A percentile compares a stretch with the other conserved stretches of the same genome.
Evolutionary conservation across 2,113 vertebrate genomes (phyloP).

Genomic region (Arenaria interpres): DNA sequence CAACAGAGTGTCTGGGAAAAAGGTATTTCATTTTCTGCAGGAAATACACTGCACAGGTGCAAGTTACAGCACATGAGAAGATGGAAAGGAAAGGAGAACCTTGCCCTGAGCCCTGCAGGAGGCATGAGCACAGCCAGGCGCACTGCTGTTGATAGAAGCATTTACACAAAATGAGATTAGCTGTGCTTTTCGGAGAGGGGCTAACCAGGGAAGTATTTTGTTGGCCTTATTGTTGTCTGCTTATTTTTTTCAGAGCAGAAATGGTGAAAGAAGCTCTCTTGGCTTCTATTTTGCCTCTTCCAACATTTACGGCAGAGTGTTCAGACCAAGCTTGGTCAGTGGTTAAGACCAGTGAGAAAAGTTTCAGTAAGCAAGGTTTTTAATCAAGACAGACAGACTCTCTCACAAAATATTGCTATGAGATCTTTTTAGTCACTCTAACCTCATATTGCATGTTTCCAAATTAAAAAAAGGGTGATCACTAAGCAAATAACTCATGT

Average conservation of each 20-base stretch:
- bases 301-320: not conserved
- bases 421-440: not conserved
- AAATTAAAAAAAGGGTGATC: not conserved
- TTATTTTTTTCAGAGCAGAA: not conserved
- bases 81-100: not conserved
- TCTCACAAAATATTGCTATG: not conserved
- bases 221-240: not conserved
- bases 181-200: not conserved
- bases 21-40: fast-evolving
- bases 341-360: not conserved
- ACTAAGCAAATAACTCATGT: not conserved
- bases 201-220: not conserved
- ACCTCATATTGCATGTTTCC: not conserved
- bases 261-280: not conserved
- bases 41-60: not conserved
- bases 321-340: not conserved
- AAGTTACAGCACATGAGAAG: not conserved
- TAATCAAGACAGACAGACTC: not conserved
- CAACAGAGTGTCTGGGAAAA: not conserved
- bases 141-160: not conserved
- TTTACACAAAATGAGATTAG: not conserved
- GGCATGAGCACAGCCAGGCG: not conserved
- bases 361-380: not conserved
- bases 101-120: not conserved
- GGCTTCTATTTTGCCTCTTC: not conserved